Evolutionary conservation across 2,113 vertebrate genomes (phyloP).

Genomic region (Psilopogon haemacephalus): DNA sequence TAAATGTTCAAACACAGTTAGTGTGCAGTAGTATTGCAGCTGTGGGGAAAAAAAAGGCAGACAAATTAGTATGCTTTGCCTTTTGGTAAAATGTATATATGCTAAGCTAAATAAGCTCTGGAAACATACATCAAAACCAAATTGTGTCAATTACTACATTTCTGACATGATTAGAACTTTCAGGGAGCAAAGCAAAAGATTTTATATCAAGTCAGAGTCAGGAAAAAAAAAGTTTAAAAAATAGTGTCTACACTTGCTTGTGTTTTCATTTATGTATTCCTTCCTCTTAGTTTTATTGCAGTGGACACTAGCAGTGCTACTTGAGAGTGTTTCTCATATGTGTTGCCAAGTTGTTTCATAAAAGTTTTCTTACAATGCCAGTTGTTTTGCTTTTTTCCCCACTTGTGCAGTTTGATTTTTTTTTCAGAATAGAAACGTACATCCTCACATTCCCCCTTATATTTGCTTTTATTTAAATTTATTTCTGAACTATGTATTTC

Average conservation of each 20-base stretch:
- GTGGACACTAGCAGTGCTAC: not conserved
- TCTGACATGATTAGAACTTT: not conserved
- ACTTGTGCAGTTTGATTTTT: not conserved
- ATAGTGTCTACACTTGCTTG: not conserved
- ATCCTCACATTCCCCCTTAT: not conserved
- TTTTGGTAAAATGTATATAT: not conserved
- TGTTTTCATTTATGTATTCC: not conserved
- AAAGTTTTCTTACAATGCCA: not conserved
- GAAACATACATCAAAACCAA: not conserved
- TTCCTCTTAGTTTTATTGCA: not conserved
- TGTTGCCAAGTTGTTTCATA: not conserved
- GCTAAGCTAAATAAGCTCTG: not conserved
- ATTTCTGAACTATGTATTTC: not conserved
- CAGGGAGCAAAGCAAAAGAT: not conserved
- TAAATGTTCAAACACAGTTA: not conserved
- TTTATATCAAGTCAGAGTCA: not conserved
- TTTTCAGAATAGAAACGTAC: not conserved
- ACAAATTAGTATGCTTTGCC: not conserved
- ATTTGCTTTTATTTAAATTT: not conserved
- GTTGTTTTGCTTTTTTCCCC: not conserved
- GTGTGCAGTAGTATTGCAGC: not conserved
- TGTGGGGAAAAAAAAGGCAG: accelerated
- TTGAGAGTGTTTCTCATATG: not conserved
- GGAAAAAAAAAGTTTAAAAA: not conserved
- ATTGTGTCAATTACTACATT: not conserved